A percentile compares a stretch with the other conserved stretches of the same genome.
Evolutionary conservation across 2,888 invertebrate species (phyloP).

Genomic region (Galeopsomyia nigrocyanea): DNA sequence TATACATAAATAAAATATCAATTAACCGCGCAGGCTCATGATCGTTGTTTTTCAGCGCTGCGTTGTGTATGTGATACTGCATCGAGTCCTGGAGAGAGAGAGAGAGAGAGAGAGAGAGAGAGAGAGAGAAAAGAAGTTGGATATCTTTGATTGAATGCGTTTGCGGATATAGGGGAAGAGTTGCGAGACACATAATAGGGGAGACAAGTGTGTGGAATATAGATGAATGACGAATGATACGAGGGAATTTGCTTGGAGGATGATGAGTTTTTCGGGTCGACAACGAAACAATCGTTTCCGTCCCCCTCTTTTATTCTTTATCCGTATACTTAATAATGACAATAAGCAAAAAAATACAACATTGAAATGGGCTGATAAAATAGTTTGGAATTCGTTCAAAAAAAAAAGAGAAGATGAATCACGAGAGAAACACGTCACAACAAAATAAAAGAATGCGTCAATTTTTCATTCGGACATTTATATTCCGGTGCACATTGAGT

Average conservation of each 20-base stretch:
- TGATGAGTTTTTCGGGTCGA: too few relatives aligned
- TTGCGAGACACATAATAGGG: background rate
- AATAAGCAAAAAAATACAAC: too few relatives aligned
- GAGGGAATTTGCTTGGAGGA: constrained; percentile 13
- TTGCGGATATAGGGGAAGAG: background rate
- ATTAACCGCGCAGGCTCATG: background rate
- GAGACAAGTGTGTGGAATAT: constrained; percentile 14
- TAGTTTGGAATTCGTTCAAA: too few relatives aligned
- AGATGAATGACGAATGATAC: constrained; percentile 18
- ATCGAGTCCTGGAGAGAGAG: constrained; percentile 14
- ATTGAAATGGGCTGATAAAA: too few relatives aligned
- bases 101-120: too few relatives aligned
- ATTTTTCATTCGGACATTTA: constrained; percentile 27
- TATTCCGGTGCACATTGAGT: constrained; percentile 8
- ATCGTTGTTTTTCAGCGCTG: constrained; percentile 29
- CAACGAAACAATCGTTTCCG: too few relatives aligned
- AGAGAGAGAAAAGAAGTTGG: constrained; percentile 21
- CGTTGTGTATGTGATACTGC: constrained; percentile 26
- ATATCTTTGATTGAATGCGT: constrained; percentile 39
- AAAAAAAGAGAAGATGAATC: background rate
- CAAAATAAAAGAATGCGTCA: constrained; percentile 22
- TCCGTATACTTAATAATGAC: too few relatives aligned
- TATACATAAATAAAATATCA: constrained; percentile 13
- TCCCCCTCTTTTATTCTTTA: too few relatives aligned
- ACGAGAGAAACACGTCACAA: constrained; percentile 16